Evolutionary conservation across 1,140 invertebrate genomes (phyloP).

Genomic region (Drosophila bocki): DNA sequence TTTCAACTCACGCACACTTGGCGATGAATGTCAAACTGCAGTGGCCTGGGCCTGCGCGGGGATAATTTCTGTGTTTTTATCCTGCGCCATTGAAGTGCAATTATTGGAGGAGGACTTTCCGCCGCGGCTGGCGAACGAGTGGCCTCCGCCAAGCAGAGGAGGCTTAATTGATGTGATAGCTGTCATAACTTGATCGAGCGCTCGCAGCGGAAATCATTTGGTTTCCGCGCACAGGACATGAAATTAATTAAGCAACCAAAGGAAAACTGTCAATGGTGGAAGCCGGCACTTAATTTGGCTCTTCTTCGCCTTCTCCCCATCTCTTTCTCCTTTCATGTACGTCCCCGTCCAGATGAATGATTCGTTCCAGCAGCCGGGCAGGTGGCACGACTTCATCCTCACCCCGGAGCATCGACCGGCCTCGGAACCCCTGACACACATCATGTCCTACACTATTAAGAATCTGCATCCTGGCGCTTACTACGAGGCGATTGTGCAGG

Average conservation of each 20-base stretch:
- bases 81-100: slow-evolving; percentile 42
- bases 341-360: slow-evolving; percentile 88
- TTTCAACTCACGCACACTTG: slow-evolving; percentile 45
- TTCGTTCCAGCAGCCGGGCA: slow-evolving; percentile 89
- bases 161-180: slow-evolving; percentile 55
- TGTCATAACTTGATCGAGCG: slow-evolving; percentile 50
- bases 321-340: slow-evolving; percentile 1
- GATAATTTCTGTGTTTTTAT: slow-evolving; percentile 31
- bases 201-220: slow-evolving; percentile 41
- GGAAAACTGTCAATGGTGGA: slow-evolving; percentile 49
- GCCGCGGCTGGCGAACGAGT: slow-evolving; percentile 18
- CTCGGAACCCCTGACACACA: slow-evolving; percentile 85
- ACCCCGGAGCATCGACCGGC: slow-evolving; percentile 82
- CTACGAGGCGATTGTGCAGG: slow-evolving; percentile 90
- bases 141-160: not conserved
- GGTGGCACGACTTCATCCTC: slow-evolving; percentile 89
- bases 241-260: slow-evolving; percentile 57
- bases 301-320: slow-evolving; percentile 12
- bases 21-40: slow-evolving; percentile 49
- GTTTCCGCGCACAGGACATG: slow-evolving; percentile 40
- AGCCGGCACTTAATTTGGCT: slow-evolving; percentile 51
- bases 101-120: slow-evolving; percentile 40
- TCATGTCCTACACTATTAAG: slow-evolving; percentile 87
- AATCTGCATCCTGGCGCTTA: slow-evolving; percentile 87
- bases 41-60: slow-evolving; percentile 13